Conservation (phyloP, 2,888 invertebrate species). For the Sphaerophoria rueppellii region DNA sequence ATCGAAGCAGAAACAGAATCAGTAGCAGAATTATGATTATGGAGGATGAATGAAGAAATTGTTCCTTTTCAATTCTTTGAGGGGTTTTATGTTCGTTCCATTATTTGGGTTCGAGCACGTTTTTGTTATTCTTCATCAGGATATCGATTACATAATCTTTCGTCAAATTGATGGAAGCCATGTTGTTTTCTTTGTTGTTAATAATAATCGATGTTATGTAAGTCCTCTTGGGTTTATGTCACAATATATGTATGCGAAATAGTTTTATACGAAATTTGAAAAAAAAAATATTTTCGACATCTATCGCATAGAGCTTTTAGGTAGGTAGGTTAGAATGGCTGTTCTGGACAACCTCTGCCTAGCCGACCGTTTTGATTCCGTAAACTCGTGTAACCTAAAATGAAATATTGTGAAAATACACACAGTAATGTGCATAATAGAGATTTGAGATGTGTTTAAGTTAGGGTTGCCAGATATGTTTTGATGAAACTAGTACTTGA, state of each 20-base stretch:
- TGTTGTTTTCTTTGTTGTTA: not conserved
- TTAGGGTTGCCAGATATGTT: no score
- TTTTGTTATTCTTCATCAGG: not conserved
- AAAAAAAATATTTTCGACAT: no score
- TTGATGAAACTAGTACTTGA: no score
- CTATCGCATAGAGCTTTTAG: no score
- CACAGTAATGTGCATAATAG: no score
- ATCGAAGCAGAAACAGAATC: not conserved
- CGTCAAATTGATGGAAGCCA: not conserved
- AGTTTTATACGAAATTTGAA: no score
- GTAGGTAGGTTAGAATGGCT: no score
- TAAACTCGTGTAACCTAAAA: no score
- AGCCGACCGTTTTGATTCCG: no score
- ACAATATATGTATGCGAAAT: not conserved
- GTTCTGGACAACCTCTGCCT: no score
- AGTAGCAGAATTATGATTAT: slow-evolving; percentile 32
- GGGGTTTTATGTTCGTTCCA: not conserved
- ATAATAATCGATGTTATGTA: not conserved
- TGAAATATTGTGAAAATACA: no score
- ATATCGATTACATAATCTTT: not conserved
- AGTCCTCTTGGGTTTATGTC: not conserved
- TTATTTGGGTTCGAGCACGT: not conserved
- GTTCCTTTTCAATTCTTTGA: not conserved
- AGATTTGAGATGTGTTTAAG: no score
- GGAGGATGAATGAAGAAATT: not conserved